Evolutionary conservation across 2,113 vertebrate species (phyloP), one percentile per base, ranked within the genome.

Genomic region (Prietella phreatophila): DNA sequence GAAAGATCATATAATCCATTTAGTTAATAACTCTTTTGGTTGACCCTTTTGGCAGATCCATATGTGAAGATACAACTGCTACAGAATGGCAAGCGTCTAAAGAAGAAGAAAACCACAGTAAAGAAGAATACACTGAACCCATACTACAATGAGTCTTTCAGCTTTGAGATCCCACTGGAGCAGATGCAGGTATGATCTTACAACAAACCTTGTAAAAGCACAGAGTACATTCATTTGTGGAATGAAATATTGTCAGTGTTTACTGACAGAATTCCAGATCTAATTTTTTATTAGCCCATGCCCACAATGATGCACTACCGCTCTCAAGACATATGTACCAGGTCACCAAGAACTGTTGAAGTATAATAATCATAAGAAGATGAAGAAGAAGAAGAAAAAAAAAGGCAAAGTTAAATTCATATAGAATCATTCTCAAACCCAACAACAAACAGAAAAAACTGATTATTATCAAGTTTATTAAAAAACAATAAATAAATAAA

Each of bases 21-120:
- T 58, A 0, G 39, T 69, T 9, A 55, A 55, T 25, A 86, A 79
- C 20, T 92, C 60, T 87, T 78, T 6, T 9, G 78, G 10, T n/a
- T 85, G 56, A 25, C 86, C 1, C 56, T 19, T 33, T 82, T 75
- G 90, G 22, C 91, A 99, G 98, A 99, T 94, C 98, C 98, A 67
- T 99, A 99, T 0, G 98, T 99, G 91, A 99, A 99, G 95, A 99
- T 99, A 89, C 97, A 99, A 93, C 94, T 99, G 91, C 95, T 99
- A 94, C 98, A 99, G 94, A 98, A 98, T 0, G 98, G 98, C 25
- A 99, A 99, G 91, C 94, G 98, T 69, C 95, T 99, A 90, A 99
- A 99, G 96, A 99, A 99, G 94, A 99, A 99, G 96, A 99, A 99
- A 95, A 99, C 98, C 0, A 99, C 98, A 0, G 98, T 99, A 90